Conservation (phyloP, 2,113 vertebrate species). For the Syrmaticus mikado region DNA sequence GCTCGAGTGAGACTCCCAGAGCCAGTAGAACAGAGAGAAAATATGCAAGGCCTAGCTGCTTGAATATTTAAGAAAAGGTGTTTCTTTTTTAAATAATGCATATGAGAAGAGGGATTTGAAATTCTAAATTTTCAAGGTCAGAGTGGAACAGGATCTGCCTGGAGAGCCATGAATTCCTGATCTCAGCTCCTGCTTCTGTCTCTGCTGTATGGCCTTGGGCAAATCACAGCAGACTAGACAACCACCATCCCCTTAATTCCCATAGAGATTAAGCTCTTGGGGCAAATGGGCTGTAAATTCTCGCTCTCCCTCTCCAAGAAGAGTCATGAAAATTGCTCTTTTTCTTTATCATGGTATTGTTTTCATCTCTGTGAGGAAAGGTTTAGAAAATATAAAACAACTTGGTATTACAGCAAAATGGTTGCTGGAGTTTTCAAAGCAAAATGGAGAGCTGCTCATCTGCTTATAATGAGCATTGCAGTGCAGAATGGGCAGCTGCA, state of each 20-base stretch:
- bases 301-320: background rate
- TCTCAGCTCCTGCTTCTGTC: background rate
- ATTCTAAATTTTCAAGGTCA: conserved; percentile 63
- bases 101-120: conserved; percentile 41
- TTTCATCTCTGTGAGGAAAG: background rate
- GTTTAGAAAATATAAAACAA: conserved; percentile 36
- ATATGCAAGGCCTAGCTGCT: conserved; percentile 26
- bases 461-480: conserved; percentile 5
- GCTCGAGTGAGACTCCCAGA: conserved; percentile 26
- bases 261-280: background rate
- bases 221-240: background rate
- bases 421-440: background rate
- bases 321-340: background rate
- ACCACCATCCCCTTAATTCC: background rate
- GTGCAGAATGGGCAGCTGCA: background rate
- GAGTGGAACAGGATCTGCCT: background rate
- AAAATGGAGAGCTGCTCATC: background rate
- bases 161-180: conserved; percentile 2
- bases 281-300: background rate
- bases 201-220: background rate
- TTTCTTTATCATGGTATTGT: background rate
- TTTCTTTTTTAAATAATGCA: conserved; percentile 62
- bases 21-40: background rate
- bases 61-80: conserved; percentile 36
- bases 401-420: background rate